Evolutionary conservation across 2,888 invertebrate genomes (phyloP), one percentile per base, ranked within the genome.

Genomic region (Scaptomyza parva): DNA sequence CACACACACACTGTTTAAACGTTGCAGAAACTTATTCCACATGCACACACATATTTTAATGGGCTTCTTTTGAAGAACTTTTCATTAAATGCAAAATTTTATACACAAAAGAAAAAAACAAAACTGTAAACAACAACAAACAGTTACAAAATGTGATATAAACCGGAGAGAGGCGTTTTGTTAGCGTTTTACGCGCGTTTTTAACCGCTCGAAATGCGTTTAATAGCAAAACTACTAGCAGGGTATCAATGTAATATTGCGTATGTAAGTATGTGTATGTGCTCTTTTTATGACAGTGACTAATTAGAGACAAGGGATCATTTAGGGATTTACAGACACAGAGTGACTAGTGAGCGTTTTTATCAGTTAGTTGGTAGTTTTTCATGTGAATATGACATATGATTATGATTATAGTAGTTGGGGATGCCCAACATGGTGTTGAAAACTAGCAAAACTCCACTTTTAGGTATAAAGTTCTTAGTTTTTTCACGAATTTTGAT

Each of bases 11-110:
- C n/a, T n/a, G n/a, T n/a, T n/a, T 7, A 12, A 40, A 9, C 18
- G 6, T 22, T 18, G 26, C 17, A 30, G 17, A n/a, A 39, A 12
- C 30, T 26, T n/a, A 30, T 33, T 47, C 39, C 8, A 40, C 39
- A 45, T 37, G 55, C 45, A 59, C 59, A 59, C 41, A 62, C 59
- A 53, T 53, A 66, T 62, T 76, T 74, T 52, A 61, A 74, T 66
- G 57, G 70, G 59, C 62, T 74, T 58, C 71, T 71, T 71, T 39
- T 55, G 18, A 52, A 37, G 26, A 58, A 53, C 47, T 61, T 71
- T 72, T 63, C 73, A 57, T 54, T 55, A 26, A 67, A 59, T 67
- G 57, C 72, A 53, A 39, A 48, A 63, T 54, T 63, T 30, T 44
- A 57, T 58, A 50, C 14, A 47, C 17, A 50, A 55, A 43, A 39